phyloP scores from a whole-genome alignment of 2,888 invertebrate genomes.

The Apeira syringaria region DNA sequence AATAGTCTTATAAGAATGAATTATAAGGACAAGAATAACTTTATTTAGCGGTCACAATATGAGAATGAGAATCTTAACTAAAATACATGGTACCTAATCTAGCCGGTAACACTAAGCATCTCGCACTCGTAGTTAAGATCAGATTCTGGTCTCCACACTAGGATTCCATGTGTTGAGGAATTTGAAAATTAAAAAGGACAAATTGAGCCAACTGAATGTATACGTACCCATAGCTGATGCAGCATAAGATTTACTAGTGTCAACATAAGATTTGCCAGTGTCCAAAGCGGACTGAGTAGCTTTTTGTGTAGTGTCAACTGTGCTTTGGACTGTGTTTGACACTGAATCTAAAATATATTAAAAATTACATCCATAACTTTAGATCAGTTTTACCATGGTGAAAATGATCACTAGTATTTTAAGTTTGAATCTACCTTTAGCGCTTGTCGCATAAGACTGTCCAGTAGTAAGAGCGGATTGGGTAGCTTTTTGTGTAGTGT shows the following conservation, averaged over 20 bases:
- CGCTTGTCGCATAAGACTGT: slow-evolving; percentile 43
- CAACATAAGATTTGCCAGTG: slow-evolving; percentile 47
- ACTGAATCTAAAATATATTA: slow-evolving; percentile 53
- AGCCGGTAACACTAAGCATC: too few species aligned
- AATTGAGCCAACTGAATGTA: slow-evolving; percentile 27
- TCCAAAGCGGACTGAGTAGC: slow-evolving; percentile 51
- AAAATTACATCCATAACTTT: too few species aligned
- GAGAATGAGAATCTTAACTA: too few species aligned
- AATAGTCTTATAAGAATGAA: too few species aligned
- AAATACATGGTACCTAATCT: too few species aligned
- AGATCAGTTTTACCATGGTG: too few species aligned
- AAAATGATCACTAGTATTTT: neutral
- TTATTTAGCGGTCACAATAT: too few species aligned
- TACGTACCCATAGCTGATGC: slow-evolving; percentile 46
- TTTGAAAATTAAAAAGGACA: too few species aligned
- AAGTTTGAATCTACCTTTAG: slow-evolving; percentile 47
- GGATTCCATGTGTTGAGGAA: too few species aligned
- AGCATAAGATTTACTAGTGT: slow-evolving; percentile 51
- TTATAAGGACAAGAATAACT: too few species aligned
- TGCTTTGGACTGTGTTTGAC: slow-evolving; percentile 46
- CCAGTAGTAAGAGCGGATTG: slow-evolving; percentile 46
- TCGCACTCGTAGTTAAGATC: too few species aligned
- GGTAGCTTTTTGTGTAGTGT: slow-evolving; percentile 47
- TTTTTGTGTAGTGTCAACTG: slow-evolving; percentile 54
- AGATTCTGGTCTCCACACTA: too few species aligned